Evolutionary conservation across 1,140 invertebrate genomes (phyloP).

Genomic region (Piezodorus guildinii): DNA sequence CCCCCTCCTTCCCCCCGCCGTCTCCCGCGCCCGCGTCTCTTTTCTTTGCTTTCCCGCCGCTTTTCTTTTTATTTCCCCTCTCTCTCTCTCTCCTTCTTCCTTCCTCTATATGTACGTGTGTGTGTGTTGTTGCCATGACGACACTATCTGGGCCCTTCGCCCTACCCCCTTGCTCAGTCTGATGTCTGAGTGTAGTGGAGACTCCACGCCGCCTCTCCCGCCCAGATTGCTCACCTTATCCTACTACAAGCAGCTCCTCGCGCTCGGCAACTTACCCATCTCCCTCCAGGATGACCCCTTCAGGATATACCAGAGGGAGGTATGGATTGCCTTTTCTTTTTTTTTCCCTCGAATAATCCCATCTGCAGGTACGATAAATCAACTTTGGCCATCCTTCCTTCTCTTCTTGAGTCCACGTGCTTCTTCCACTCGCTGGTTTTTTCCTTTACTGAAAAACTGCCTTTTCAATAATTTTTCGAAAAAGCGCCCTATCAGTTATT

Average conservation of each 20-base stretch:
- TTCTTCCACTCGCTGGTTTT: too few species aligned
- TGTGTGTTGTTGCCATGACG: slow-evolving; percentile 17
- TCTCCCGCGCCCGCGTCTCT: slow-evolving; percentile 11
- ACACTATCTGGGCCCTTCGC: slow-evolving; percentile 1
- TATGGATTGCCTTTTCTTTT: background rate
- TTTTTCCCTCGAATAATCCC: background rate
- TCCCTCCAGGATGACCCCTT: slow-evolving; percentile 23
- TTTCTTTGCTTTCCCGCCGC: slow-evolving; percentile 9
- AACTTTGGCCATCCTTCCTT: too few species aligned
- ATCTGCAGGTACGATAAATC: too few species aligned
- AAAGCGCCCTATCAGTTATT: too few species aligned
- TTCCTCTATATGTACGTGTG: slow-evolving; percentile 6
- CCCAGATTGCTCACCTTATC: slow-evolving; percentile 8
- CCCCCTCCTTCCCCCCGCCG: background rate
- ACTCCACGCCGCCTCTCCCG: background rate
- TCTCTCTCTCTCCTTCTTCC: slow-evolving; percentile 10
- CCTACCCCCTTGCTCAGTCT: slow-evolving; percentile 1
- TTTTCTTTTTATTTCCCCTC: slow-evolving; percentile 12
- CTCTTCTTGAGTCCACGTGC: too few species aligned
- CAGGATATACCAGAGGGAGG: slow-evolving; percentile 15
- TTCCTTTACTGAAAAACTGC: too few species aligned
- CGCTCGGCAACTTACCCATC: slow-evolving; percentile 21
- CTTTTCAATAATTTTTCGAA: too few species aligned
- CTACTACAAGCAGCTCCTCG: slow-evolving; percentile 31
- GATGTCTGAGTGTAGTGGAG: slow-evolving; percentile 1